Conservation (phyloP, 1,140 invertebrate species). For the Pogonus chalceus region DNA sequence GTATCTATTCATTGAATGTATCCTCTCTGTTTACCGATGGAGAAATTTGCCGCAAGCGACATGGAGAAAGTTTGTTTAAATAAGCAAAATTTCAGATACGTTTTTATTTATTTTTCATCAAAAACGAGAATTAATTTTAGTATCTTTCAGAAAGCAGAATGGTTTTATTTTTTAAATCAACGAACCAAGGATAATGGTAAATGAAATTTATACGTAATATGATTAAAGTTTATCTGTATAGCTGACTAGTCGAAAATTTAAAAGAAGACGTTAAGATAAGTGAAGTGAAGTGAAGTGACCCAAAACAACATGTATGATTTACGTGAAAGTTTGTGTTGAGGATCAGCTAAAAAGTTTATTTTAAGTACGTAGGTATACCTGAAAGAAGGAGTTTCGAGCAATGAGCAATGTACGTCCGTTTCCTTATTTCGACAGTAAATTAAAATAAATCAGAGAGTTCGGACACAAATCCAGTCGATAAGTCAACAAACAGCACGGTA, state of each 20-base stretch:
- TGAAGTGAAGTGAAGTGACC: not conserved
- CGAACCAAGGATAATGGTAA: not conserved
- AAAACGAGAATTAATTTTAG: not conserved
- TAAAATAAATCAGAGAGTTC: conserved; percentile 1
- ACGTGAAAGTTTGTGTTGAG: not conserved
- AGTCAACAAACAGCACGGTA: conserved; percentile 7
- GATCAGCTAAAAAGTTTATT: conserved; percentile 1
- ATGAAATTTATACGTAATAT: not conserved
- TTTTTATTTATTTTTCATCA: not conserved
- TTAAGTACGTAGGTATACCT: no score
- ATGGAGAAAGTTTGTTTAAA: not conserved
- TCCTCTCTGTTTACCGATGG: not conserved
- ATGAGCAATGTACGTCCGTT: not conserved
- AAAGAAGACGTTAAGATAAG: not conserved
- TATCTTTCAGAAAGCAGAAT: not conserved
- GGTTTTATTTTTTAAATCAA: not conserved
- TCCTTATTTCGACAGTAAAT: conserved; percentile 1
- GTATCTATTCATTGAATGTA: not conserved
- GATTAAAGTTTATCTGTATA: not conserved
- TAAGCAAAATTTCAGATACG: not conserved
- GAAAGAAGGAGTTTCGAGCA: no score
- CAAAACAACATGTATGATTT: not conserved
- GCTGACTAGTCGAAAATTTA: not conserved
- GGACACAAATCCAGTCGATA: conserved; percentile 4
- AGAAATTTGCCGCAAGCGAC: not conserved